These are phyloP conservation scores for Ridgeia piscesae DNA, from an alignment of 1,140 invertebrate genomes.

Conservation along the genomic window DNA sequence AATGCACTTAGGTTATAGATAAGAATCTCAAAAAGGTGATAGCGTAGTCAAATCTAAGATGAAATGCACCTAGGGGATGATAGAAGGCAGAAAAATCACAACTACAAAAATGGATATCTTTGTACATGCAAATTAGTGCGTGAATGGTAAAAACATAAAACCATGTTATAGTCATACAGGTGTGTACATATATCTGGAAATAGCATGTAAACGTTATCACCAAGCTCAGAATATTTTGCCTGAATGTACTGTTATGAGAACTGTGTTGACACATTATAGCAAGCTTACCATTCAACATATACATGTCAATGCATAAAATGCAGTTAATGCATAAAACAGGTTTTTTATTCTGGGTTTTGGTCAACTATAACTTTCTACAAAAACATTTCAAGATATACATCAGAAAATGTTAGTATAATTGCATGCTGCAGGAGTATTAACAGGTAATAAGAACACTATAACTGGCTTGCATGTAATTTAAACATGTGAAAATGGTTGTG, in stretches of 20 bases:
- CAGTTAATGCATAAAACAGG: background rate
- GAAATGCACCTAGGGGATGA: slow-evolving; percentile 1
- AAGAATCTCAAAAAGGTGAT: background rate
- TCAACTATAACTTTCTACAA: background rate
- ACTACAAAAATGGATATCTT: background rate
- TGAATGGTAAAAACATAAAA: background rate
- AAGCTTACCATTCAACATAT: background rate
- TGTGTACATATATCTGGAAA: slow-evolving; percentile 14
- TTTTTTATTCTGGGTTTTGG: background rate
- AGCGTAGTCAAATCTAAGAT: background rate
- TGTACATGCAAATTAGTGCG: slow-evolving; percentile 1
- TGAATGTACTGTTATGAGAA: background rate
- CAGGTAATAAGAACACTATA: slow-evolving; percentile 86
- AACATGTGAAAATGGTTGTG: slow-evolving; percentile 99
- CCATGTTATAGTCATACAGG: slow-evolving; percentile 17
- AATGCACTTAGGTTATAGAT: background rate
- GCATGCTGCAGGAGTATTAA: background rate
- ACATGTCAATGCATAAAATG: no score
- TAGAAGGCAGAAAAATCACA: slow-evolving; percentile 5
- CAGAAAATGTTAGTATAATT: background rate
- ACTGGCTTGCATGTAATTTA: slow-evolving; percentile 98
- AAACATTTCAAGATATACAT: background rate
- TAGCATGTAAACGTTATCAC: background rate
- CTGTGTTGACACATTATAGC: background rate
- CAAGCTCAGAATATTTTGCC: background rate